Evolutionary conservation across 2,888 invertebrate species (phyloP).

Genomic region (Rhorus exstirpatorius): DNA sequence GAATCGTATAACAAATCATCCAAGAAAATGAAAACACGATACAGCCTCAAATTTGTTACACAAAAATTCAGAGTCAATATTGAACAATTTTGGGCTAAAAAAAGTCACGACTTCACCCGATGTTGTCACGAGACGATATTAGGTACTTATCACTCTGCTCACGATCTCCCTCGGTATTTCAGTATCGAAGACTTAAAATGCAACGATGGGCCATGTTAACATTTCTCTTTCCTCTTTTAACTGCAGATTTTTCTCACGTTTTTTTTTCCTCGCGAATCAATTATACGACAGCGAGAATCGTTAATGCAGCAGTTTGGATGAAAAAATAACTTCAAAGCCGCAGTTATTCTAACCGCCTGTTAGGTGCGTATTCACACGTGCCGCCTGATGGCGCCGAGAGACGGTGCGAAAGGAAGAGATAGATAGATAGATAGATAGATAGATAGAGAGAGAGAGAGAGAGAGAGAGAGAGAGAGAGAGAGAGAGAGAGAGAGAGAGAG

Average conservation of each 20-base stretch:
- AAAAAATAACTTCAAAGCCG: slow-evolving; percentile 40
- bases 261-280: slow-evolving; percentile 41
- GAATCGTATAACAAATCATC: slow-evolving; percentile 22
- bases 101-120: slow-evolving; percentile 41
- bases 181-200: slow-evolving; percentile 51
- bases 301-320: slow-evolving; percentile 22
- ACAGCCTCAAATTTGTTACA: slow-evolving; percentile 11
- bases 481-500: slow-evolving; percentile 24
- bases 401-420: too few species aligned
- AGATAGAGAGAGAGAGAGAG: too few species aligned
- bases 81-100: slow-evolving; percentile 40
- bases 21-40: slow-evolving; percentile 8
- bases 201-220: slow-evolving; percentile 38
- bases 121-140: slow-evolving; percentile 49
- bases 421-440: too few species aligned
- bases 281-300: slow-evolving; percentile 33
- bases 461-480: slow-evolving; percentile 15
- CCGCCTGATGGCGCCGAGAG: slow-evolving; percentile 54
- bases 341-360: slow-evolving; percentile 16
- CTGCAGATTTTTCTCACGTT: slow-evolving; percentile 2
- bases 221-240: slow-evolving; percentile 19
- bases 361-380: slow-evolving; percentile 19
- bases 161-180: slow-evolving; percentile 64
- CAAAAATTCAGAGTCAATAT: slow-evolving; percentile 5
- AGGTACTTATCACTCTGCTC: slow-evolving; percentile 59